Conservation (phyloP, 2,797 vertebrate species). For the Eulemur rubriventer region DNA sequence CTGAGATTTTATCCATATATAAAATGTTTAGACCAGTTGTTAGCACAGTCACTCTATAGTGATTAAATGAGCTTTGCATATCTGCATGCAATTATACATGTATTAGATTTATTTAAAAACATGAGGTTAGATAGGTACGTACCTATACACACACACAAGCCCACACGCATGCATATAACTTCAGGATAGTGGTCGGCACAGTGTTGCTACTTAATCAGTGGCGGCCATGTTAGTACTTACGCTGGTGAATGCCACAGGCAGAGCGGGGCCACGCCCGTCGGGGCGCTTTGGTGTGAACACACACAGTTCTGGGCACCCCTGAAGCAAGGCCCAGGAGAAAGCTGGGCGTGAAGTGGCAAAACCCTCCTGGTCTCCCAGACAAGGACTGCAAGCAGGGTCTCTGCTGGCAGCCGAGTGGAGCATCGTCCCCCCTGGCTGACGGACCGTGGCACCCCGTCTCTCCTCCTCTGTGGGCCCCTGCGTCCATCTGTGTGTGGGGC, state of each 20-base stretch:
- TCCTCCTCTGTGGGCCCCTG: not conserved
- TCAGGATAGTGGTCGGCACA: not conserved
- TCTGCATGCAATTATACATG: not conserved
- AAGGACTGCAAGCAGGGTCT: not conserved
- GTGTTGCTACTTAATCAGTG: not conserved
- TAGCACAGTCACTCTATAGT: not conserved
- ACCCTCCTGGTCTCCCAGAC: not conserved
- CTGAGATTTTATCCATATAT: not conserved
- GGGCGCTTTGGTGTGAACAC: not conserved
- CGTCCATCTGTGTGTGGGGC: not conserved
- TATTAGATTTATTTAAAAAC: not conserved
- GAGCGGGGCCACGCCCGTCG: accelerated
- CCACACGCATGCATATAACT: not conserved
- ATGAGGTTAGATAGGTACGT: not conserved
- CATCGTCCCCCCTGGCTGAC: accelerated
- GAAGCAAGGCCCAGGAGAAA: not conserved
- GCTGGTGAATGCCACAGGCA: not conserved
- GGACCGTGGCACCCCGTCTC: accelerated
- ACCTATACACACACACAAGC: not conserved
- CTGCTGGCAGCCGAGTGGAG: not conserved
- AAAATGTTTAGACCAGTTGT: not conserved
- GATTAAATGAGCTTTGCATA: not conserved
- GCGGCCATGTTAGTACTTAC: not conserved
- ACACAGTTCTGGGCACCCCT: not conserved
- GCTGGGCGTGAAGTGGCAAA: not conserved